Conservation (phyloP, 2,888 invertebrate genomes). For the Aethes cnicana region DNA sequence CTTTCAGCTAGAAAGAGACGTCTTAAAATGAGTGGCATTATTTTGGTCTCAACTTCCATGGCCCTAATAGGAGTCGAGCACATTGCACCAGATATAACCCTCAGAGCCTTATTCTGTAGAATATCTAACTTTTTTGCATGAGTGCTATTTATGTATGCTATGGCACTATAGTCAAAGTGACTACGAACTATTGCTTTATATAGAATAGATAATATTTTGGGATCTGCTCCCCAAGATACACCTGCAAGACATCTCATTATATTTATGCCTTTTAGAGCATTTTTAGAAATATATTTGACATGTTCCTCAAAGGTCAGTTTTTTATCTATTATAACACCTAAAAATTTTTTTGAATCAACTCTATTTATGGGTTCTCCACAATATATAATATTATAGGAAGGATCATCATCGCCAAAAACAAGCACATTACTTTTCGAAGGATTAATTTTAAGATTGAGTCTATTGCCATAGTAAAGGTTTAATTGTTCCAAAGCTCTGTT, state of each 20-base stretch:
- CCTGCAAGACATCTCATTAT: conserved; percentile 31
- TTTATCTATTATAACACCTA: conserved; percentile 1
- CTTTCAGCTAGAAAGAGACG: not conserved
- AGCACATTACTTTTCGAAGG: conserved; percentile 6
- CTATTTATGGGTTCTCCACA: not conserved
- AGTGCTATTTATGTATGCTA: conserved; percentile 29
- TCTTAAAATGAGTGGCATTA: conserved; percentile 23
- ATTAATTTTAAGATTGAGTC: conserved; percentile 14
- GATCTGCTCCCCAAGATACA: conserved; percentile 28
- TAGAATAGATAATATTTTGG: conserved; percentile 28
- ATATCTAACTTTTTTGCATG: conserved; percentile 28
- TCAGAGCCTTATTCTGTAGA: conserved; percentile 32
- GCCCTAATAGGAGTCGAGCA: conserved; percentile 33
- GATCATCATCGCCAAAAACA: conserved; percentile 1
- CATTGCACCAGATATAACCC: conserved; percentile 32
- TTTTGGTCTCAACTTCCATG: conserved; percentile 26
- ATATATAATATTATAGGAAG: not conserved
- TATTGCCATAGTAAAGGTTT: not conserved
- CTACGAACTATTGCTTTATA: conserved; percentile 31
- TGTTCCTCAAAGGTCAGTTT: conserved; percentile 25
- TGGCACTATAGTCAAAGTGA: conserved; percentile 33
- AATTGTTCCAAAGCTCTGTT: not conserved
- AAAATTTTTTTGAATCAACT: not conserved
- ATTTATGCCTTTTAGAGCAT: conserved; percentile 28
- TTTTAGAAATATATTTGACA: conserved; percentile 22